Evolutionary conservation across 2,888 invertebrate genomes (phyloP), one percentile per base, ranked within the genome.

Genomic region (Hydrotaea diabolus): DNA sequence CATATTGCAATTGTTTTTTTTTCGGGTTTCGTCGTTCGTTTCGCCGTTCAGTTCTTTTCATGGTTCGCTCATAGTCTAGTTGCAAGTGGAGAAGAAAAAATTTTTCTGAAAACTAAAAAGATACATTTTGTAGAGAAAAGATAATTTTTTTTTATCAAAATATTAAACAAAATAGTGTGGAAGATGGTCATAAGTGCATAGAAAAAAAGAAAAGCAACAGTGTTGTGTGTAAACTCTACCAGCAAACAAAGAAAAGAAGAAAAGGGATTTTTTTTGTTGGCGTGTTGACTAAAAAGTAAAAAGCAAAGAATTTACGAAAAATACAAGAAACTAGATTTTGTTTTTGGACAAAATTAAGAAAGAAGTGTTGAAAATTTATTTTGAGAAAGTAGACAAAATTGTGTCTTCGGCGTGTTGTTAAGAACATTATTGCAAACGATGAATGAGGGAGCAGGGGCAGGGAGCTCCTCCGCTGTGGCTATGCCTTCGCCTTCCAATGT

Each of bases 1-100:
- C 89, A 89, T 89, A 80, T 89, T 89, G 90, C 88, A 86, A 87
- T 84, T 84, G 78, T 49, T 23, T 81, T 59, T 73, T 78, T 62
- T 31, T n/a, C n/a, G n/a, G n/a, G n/a, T n/a, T n/a, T n/a, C n/a
- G 78, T 81, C 75, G 74, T 39, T 76, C 69, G 77, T 80, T 82
- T 82, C 75, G 69, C 82, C 69, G 79, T 74, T 77, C 81, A 76
- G 43, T 71, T 31, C 53, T 77, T 85, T 85, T 66, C 53, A 59
- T 66, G 17, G 39, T 55, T 31, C 66, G 66, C 7, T 31, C 31
- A 31, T 23, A 73, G 21, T 43, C 43, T 43, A 11, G 21, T 57
- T 19, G 23, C 69, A 46, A 46, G 66, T 21, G 66, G 36, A 19
- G 9, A 13, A n/a, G 17, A 62, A 62, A 23, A 46, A 69, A 66